Evolutionary conservation across 2,797 vertebrate species (phyloP), one percentile per base, ranked within the genome.

Genomic region (Lepus townsendii): DNA sequence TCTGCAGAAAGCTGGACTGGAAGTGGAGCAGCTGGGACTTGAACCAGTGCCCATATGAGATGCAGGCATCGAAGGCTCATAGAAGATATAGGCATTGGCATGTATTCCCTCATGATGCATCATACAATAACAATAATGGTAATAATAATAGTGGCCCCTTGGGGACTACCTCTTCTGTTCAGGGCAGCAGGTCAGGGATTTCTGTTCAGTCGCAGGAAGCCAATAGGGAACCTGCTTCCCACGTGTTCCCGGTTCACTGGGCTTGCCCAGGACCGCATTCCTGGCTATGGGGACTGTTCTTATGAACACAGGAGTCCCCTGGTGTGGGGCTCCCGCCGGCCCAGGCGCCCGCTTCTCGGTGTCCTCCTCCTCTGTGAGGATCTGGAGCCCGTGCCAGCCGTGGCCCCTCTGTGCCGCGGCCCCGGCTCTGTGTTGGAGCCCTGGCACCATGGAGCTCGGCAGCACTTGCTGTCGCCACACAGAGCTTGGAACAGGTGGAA

Each of bases 251-350:
- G 0, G 71, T 35, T 66, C 60, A 14, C 3, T 47, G 83, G 63
- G 26, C 57, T 82, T 63, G 54, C 38, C 71, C 20, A n/a, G 63
- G 24, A n/a, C 38, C 66, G 52, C 6, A 17, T 9, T n/a, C 79
- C 91, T 47, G 54, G 72, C 50, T 52, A 19, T 35, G 42, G 13
- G 17, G 8, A 19, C 42, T 8, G 38, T 69, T 73, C 14, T 83
- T 16, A 38, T 26, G 7, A 63, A 50, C 4, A 4, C 22, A n/a
- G 88, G 75, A 30, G 10, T 65, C 35, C 78, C 35, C 17, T 22
- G 54, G 60, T 42, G 0, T 14, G 65, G 54, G 26, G 35, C 1
- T 16, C 24, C 50, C 35, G n/a, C 20, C 20, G 1, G 1, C 1
- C 38, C 32, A 62, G 30, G 14, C 2, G 10, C 26, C 35, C 80